Evolutionary conservation across 2,888 invertebrate genomes (phyloP).

Genomic region (Phaedon cochleariae): DNA sequence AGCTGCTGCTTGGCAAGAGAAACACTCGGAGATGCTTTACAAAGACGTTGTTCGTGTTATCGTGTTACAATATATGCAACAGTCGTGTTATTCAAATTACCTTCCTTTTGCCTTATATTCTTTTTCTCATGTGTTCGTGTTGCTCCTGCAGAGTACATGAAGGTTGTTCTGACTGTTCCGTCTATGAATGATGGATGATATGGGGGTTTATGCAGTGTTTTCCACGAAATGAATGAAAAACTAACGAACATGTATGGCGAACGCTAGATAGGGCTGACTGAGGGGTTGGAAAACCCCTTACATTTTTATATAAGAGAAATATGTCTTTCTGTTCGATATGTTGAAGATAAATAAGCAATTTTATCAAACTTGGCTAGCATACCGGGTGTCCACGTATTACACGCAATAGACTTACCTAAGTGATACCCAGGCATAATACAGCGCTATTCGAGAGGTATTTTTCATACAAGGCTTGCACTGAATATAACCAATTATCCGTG

Average conservation of each 20-base stretch:
- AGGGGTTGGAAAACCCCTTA: neutral
- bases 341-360: neutral
- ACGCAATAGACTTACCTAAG: too few relatives aligned
- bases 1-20: neutral
- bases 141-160: neutral
- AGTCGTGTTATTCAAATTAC: neutral
- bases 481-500: too few relatives aligned
- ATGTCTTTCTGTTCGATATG: neutral
- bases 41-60: slow-evolving; percentile 1
- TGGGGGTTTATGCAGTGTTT: neutral
- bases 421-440: too few relatives aligned
- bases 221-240: neutral
- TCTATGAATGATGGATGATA: neutral
- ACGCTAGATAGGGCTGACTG: neutral
- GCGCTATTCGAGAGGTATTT: too few relatives aligned
- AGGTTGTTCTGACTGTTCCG: neutral
- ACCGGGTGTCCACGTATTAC: too few relatives aligned
- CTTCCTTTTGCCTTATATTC: neutral
- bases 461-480: too few relatives aligned
- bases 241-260: neutral
- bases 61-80: neutral
- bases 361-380: too few relatives aligned
- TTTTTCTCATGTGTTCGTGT: neutral
- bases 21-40: neutral
- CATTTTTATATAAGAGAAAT: neutral